Base-by-base conservation (phyloP, 2,888 invertebrate species). In the Eremobia ochroleuca region DNA sequence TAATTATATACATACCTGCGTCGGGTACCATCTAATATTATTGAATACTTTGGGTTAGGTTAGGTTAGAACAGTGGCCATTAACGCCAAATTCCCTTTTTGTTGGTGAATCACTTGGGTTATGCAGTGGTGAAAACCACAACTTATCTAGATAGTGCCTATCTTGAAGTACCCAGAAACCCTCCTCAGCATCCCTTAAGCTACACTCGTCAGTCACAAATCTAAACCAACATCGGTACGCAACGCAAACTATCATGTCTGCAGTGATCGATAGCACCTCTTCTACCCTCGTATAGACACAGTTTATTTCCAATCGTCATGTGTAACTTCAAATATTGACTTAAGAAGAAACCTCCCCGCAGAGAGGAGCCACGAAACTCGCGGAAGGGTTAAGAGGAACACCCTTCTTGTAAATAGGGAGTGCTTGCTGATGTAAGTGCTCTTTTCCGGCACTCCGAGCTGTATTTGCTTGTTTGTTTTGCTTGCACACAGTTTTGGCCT, bases 291-390 rank as follows among this genome's bases (percentile, higher is more conserved):
- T 82, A 73, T 77, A 88, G 87, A 87, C 85, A 87, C 83, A 88
- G 91, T 92, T 90, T 91, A 91, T 91, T 91, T 90, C 89, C 86
- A 85, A 89, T 88, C 81, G 87, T 70, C 88, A 86, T 88, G 87
- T 89, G 88, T 86, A 74, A 77, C 87, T 87, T 89, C 92, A 92
- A 93, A 93, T 93, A 92, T 93, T 93, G 91, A 92, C 92, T 89
- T 82, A 90, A 87, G 86, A 86, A 90, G 91, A 91, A 87, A 84
- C 79, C 87, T 70, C 72, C 74, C 62, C 62, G 69, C 72, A 81
- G 89, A 86, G 43, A 66, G 80, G 79, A 85, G 90, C 89, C 83
- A 86, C n/a, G 21, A 71, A 84, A 75, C 31, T 43, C 68, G 73
- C 80, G 79, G 73, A 58, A 72, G 72, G 66, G 73, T 75, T 82